Evolutionary conservation across 2,888 invertebrate species (phyloP), one percentile per base, ranked within the genome.

Genomic region (Tenthredo livida): DNA sequence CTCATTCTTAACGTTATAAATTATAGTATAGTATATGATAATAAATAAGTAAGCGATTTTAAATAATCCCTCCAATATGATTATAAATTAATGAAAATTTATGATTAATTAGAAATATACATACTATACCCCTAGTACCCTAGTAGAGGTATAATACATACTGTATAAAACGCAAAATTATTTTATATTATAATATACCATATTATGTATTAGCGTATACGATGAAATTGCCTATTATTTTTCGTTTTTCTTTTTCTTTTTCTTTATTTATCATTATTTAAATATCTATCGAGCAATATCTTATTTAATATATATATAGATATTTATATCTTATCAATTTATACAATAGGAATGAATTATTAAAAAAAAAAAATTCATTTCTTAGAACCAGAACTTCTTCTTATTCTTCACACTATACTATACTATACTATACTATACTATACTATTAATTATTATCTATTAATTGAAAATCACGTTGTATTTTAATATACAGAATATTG

Each of bases 121-220:
- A 29, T 29, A 29, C 29, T 29, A 29, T 29, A 29, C n/a, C n/a
- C n/a, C n/a, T n/a, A n/a, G n/a, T 29, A 29, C 29, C 29, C 29
- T 29, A 29, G 29, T 29, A 29, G n/a, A 29, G 29, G 29, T 10
- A 50, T 5, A n/a, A n/a, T 50, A 50, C 50, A 50, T 50, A n/a
- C 17, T 50, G 85, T 88, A 88, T 84, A 25, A 54, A 54, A 54
- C 7, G n/a, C n/a, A 54, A 54, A 54, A 17, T 17, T 54, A 54
- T 54, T 54, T 54, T 54, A n/a, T 54, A 54, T n/a, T n/a, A 50
- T n/a, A 54, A 54, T n/a, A 54, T 54, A 54, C 6, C 54, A 2
- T 33, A 33, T n/a, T 47, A 47, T 47, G 47, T 47, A 54, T 54
- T 33, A 33, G 7, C n/a, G 17, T n/a, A n/a, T 54, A 54, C 54